Percentiles rank a stretch among this genome's conserved stretches.
Conservation (phyloP, 2,888 invertebrate species). For the Epirrita christyi region DNA sequence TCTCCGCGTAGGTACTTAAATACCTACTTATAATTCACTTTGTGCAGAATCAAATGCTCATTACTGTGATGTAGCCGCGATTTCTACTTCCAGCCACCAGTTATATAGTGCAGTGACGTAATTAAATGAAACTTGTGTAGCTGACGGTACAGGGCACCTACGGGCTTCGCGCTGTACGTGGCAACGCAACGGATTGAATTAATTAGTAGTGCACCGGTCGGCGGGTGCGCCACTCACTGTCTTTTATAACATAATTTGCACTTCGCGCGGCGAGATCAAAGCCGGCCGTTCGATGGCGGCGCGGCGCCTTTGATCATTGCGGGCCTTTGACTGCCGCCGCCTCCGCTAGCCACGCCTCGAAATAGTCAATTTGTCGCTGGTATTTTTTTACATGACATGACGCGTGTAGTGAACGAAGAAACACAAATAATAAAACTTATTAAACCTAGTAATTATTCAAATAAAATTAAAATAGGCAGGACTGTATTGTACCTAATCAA, state of each 20-base stretch:
- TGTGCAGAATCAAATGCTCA: slow-evolving; percentile 12
- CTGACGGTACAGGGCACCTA: background rate
- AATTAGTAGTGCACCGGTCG: slow-evolving; percentile 76
- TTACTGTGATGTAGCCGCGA: slow-evolving; percentile 1
- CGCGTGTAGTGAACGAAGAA: slow-evolving; percentile 37
- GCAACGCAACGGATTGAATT: slow-evolving; percentile 70
- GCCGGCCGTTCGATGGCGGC: slow-evolving; percentile 71
- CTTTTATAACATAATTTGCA: slow-evolving; percentile 85
- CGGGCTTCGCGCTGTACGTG: slow-evolving; percentile 23
- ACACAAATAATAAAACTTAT: slow-evolving; percentile 29
- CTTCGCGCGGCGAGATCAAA: slow-evolving; percentile 84
- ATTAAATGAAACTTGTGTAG: slow-evolving; percentile 39
- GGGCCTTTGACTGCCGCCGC: slow-evolving; percentile 80
- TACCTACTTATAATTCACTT: slow-evolving; percentile 18
- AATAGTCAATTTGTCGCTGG: slow-evolving; percentile 81
- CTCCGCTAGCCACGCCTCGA: slow-evolving; percentile 77
- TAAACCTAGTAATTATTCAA: slow-evolving; percentile 3
- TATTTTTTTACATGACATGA: slow-evolving; percentile 62
- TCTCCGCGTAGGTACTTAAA: slow-evolving; percentile 37
- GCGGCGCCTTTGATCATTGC: slow-evolving; percentile 83
- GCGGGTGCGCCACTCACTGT: slow-evolving; percentile 78
- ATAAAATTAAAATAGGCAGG: background rate
- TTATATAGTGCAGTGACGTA: slow-evolving; percentile 20
- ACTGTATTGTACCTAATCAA: no score
- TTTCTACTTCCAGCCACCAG: background rate